Percentiles rank a stretch among this genome's conserved stretches.
Conservation (phyloP, 92 coral and sea anemone species). For the Pocillopora meandrina region DNA sequence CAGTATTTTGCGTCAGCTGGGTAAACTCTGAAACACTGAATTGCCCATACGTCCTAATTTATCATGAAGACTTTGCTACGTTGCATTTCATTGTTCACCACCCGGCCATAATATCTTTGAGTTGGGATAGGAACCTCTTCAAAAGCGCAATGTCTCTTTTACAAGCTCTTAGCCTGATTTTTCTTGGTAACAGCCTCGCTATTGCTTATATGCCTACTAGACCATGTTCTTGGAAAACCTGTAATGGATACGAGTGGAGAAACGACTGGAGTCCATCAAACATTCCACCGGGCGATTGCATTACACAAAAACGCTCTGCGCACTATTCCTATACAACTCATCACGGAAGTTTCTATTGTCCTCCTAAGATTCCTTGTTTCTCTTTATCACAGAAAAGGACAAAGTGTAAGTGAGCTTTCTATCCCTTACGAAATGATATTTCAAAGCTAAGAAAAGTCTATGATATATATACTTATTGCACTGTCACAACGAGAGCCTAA, state of each 20-base stretch:
- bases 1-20: too few relatives aligned
- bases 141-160: background rate
- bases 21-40: too few relatives aligned
- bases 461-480: too few relatives aligned
- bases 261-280: conserved; percentile 10
- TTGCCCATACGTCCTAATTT: too few relatives aligned
- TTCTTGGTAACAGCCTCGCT: background rate
- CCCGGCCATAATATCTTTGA: background rate
- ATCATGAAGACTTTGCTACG: background rate
- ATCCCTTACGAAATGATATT: background rate
- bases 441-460: too few relatives aligned
- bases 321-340: conserved; percentile 51
- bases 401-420: conserved; percentile 43
- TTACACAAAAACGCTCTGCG: conserved; percentile 26
- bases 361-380: conserved; percentile 26
- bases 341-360: conserved; percentile 44
- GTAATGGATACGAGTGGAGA: conserved; percentile 6
- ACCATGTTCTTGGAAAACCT: conserved; percentile 9
- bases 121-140: too few relatives aligned
- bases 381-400: conserved; percentile 32
- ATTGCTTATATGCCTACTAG: background rate
- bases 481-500: too few relatives aligned
- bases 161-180: background rate
- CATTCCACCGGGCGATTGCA: conserved; percentile 42
- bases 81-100: background rate